Conservation (phyloP, 2,888 invertebrate species). For the Mythimna pallens region DNA sequence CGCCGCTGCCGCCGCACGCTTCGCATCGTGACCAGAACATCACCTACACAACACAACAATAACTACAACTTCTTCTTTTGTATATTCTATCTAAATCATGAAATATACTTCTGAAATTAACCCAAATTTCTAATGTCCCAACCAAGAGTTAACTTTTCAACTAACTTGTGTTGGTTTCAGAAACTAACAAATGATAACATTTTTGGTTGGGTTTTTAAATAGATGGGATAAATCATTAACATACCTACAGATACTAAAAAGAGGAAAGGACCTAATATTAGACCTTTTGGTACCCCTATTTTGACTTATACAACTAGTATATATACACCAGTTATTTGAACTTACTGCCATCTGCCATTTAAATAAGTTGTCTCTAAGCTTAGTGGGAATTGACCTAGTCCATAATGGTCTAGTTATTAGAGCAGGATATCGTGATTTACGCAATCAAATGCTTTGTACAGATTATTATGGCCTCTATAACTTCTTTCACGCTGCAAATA, state of each 20-base stretch:
- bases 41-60: slow-evolving; percentile 78
- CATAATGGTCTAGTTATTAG: not conserved
- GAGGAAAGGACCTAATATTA: not conserved
- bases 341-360: not conserved
- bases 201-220: not conserved
- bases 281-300: not conserved
- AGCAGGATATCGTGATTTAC: not conserved
- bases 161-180: not conserved
- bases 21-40: slow-evolving; percentile 96
- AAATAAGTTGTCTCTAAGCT: not conserved
- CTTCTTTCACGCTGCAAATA: no score
- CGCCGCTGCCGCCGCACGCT: slow-evolving; percentile 87
- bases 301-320: not conserved
- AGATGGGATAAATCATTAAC: not conserved
- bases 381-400: not conserved
- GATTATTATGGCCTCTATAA: not conserved
- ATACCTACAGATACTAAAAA: not conserved
- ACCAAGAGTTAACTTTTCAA: not conserved
- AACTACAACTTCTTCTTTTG: not conserved
- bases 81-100: not conserved
- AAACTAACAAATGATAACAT: not conserved
- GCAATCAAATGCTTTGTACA: not conserved
- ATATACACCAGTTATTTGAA: not conserved
- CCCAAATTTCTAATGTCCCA: not conserved
- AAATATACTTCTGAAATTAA: not conserved